Base-by-base conservation (phyloP, 1,140 invertebrate genomes). In the Aphelinus certus region DNA sequence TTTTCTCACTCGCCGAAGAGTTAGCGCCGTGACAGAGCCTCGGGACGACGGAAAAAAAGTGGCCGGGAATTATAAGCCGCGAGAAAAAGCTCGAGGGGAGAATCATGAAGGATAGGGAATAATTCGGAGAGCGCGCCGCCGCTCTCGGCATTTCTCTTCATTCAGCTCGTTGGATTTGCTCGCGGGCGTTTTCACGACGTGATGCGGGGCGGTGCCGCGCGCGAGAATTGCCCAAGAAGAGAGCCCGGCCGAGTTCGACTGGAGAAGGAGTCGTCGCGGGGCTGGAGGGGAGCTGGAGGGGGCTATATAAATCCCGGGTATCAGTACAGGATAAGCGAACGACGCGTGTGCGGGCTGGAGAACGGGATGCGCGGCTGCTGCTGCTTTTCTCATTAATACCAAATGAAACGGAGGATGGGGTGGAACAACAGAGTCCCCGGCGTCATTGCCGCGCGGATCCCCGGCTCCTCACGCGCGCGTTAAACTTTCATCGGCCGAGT, bases 301-400 rank as follows among this genome's bases (percentile, higher is more conserved):
- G 10, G 58, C 58, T 45, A 60, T 43, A 60, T 43, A 60, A 43
- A 42, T 3, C 6, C 3, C 55, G 55, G 9, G 7, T 60, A 43
- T 43, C 26, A 45, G 43, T 10, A 63, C 10, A 9, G 26, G 26
- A 46, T 10, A 63, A 63, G 61, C 61, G n/a, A 63, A 47, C 61
- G 48, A 63, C 43, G 26, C 26, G 10, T 48, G 43, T n/a, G 47
- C 61, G 7, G 63, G 10, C 43, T 49, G 61, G 58, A 60, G 60
- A 47, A 48, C 46, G 7, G 51, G 55, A 55, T 63, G 62, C 64
- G 72, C 56, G 47, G 26, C 26, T 26, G 26, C 26, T 26, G 51
- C 45, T 57, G 58, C 66, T 68, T 9, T 67, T 67, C 67, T 70
- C 70, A 71, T 75, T 62, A 66, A 66, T 71, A 76, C 48, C 61